Base-by-base conservation (phyloP, 2,888 invertebrate genomes). In the Cerastis leucographa region DNA sequence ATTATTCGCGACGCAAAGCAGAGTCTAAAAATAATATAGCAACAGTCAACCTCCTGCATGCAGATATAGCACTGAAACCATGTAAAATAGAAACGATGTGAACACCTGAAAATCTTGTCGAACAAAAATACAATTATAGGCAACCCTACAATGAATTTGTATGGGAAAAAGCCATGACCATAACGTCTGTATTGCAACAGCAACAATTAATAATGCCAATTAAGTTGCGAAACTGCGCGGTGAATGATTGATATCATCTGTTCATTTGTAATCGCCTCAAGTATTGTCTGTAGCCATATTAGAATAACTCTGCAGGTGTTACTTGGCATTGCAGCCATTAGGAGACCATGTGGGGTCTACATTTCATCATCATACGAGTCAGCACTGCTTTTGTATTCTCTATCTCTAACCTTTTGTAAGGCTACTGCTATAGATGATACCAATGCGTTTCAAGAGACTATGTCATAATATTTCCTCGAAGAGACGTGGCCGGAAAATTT, bases 201-300 rank as follows among this genome's bases (percentile, higher is more conserved):
- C 76, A 85, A 81, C 84, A 87, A 90, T 85, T 84, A 86, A 85
- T 79, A 84, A 88, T 84, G 78, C 83, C 87, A 87, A 91, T 88
- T 87, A 86, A 84, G 71, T 90, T 90, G 88, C 87, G 86, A 90
- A 89, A 89, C 83, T 74, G 61, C 71, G 81, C 66, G 73, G 74
- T 46, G 83, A 80, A 85, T 84, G 85, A 89, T 89, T 83, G 89
- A 87, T 89, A 86, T 81, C 83, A 84, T 74, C 76, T 74, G 80
- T 74, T 85, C 79, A 80, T 89, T 87, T 78, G 84, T 85, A 89
- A 80, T 79, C 89, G 62, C 35, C 64, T 78, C 86, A 79, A 71
- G 86, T 88, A 85, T 78, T 87, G 85, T 88, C 59, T 64, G 69
- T 42, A 42, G 11, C 89, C 76, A 79, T 87, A 88, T 86, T 72